phyloP scores from a whole-genome alignment of 2,797 vertebrate species.

The Anas georgica region DNA sequence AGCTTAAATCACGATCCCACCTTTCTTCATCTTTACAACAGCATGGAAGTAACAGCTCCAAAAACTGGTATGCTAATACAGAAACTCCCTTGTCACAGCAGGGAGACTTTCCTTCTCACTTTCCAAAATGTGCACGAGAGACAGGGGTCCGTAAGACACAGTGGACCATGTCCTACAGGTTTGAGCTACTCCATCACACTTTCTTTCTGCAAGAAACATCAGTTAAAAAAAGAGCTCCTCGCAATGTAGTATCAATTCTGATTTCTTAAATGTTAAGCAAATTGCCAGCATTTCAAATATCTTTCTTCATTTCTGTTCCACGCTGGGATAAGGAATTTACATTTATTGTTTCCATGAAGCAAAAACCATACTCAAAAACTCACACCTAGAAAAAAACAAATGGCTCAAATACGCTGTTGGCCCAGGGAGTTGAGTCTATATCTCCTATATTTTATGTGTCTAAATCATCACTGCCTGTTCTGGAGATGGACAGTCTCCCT shows the following conservation, averaged over 20 bases:
- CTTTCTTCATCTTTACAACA: neutral
- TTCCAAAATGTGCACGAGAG: neutral
- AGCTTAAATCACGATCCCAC: neutral
- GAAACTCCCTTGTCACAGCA: neutral
- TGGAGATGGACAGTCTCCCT: neutral
- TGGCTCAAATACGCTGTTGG: neutral
- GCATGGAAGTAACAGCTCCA: neutral
- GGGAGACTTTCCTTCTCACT: accelerated
- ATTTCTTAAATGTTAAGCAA: neutral
- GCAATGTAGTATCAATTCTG: neutral
- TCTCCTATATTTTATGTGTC: neutral
- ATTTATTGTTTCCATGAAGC: neutral
- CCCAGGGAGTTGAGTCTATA: neutral
- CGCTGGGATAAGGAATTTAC: neutral
- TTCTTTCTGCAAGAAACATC: neutral
- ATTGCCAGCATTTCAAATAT: neutral
- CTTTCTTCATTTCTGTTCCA: neutral
- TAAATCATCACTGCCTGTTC: neutral
- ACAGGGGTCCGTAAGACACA: neutral
- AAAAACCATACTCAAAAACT: neutral
- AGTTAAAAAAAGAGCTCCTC: neutral
- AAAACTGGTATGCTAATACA: accelerated
- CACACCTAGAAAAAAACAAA: neutral
- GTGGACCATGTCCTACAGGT: too few species aligned
- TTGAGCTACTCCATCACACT: neutral